Percentiles rank a stretch among this genome's conserved stretches.
phyloP scores from a whole-genome alignment of 2,888 invertebrate genomes.

The Bellardia pandia region DNA sequence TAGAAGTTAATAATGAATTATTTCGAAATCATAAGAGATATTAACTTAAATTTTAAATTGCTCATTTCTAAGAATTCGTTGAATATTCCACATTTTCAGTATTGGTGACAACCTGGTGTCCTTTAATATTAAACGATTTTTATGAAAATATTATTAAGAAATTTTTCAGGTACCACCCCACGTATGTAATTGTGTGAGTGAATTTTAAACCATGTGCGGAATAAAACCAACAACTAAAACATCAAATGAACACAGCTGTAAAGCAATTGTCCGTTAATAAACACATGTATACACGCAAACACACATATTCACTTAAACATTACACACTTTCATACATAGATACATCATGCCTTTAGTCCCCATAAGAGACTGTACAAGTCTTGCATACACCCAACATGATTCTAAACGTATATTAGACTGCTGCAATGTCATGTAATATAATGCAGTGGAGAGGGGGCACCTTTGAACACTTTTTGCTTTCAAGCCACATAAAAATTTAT shows the following conservation, averaged over 20 bases:
- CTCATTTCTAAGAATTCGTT: too few species aligned
- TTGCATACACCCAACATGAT: background rate
- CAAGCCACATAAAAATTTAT: too few species aligned
- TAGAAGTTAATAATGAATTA: background rate
- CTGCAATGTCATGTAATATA: too few species aligned
- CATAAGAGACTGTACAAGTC: constrained; percentile 42
- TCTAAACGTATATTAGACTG: constrained; percentile 5
- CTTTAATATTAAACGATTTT: too few species aligned
- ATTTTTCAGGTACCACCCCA: background rate
- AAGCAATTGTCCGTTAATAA: constrained; percentile 62
- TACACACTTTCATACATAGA: background rate
- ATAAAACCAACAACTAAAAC: constrained; percentile 42
- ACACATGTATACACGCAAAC: constrained; percentile 24
- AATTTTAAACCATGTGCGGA: constrained; percentile 9
- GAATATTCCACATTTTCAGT: too few species aligned
- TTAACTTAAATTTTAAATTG: too few species aligned
- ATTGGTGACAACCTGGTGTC: too few species aligned
- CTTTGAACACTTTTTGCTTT: too few species aligned
- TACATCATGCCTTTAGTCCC: constrained; percentile 36
- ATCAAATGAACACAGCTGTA: constrained; percentile 47
- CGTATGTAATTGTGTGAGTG: background rate
- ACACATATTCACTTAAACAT: background rate
- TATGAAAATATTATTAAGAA: too few species aligned
- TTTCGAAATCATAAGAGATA: too few species aligned
- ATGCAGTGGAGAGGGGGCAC: too few species aligned